Evolutionary conservation across 1,140 invertebrate genomes (phyloP).

Genomic region (Listronotus bonariensis): DNA sequence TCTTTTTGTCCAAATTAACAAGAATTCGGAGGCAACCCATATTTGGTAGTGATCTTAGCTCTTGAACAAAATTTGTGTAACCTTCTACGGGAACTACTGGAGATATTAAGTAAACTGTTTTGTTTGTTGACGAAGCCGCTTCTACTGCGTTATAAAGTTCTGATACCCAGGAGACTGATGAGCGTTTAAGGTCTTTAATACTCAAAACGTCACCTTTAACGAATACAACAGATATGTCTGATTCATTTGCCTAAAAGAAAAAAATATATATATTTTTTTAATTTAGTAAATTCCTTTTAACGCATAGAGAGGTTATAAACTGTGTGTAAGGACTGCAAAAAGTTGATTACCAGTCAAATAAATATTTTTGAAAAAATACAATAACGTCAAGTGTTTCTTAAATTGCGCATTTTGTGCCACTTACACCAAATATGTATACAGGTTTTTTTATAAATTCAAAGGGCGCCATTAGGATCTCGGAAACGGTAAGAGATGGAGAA

Average conservation of each 20-base stretch:
- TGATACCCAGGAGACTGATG: constrained; percentile 43
- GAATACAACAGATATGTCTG: constrained; percentile 34
- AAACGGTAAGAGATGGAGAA: no score
- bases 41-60: constrained; percentile 38
- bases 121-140: constrained; percentile 27
- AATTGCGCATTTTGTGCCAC: no score
- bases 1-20: constrained; percentile 49
- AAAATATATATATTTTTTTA: constrained; percentile 4
- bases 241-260: constrained; percentile 24
- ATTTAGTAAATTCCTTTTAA: background rate
- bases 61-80: constrained; percentile 44
- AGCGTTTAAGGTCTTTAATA: constrained; percentile 46
- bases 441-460: no score
- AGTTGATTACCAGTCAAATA: no score
- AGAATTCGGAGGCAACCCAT: constrained; percentile 42
- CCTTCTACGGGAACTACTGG: constrained; percentile 49
- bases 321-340: no score
- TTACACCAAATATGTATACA: no score
- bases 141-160: constrained; percentile 42
- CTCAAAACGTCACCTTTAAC: constrained; percentile 49
- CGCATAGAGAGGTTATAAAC: no score
- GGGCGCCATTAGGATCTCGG: no score
- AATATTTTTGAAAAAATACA: no score
- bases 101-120: constrained; percentile 42
- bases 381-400: no score